Evolutionary conservation across 1,140 invertebrate species (phyloP).

Genomic region (Drosophila burlai): DNA sequence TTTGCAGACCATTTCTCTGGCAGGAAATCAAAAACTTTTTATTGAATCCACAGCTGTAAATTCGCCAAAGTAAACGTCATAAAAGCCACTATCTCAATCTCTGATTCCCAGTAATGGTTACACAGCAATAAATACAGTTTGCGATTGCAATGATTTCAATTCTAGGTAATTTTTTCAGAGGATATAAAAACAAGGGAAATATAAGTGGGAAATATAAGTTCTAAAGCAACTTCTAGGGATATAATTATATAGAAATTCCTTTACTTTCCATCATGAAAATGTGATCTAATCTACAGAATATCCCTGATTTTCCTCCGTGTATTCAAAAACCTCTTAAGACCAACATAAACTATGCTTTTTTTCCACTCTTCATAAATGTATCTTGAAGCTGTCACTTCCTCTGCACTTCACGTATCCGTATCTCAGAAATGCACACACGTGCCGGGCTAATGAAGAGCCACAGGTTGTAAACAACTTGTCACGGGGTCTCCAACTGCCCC

Average conservation of each 20-base stretch:
- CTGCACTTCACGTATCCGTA: slow-evolving; percentile 8
- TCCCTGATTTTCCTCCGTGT: neutral
- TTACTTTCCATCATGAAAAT: neutral
- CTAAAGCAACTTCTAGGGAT: neutral
- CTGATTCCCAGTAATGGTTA: neutral
- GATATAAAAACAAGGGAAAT: neutral
- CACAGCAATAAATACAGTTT: slow-evolving; percentile 3
- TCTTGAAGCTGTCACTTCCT: slow-evolving; percentile 38
- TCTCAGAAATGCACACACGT: slow-evolving; percentile 35
- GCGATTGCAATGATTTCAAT: no score
- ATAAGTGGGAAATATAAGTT: fast-evolving
- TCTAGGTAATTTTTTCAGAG: neutral
- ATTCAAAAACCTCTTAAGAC: neutral
- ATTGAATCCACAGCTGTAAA: slow-evolving; percentile 33
- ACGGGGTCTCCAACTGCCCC: slow-evolving; percentile 2
- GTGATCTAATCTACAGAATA: no score
- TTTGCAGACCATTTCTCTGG: slow-evolving; percentile 1
- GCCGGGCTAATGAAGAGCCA: slow-evolving; percentile 43
- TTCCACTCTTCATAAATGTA: slow-evolving; percentile 6
- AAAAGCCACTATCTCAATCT: neutral
- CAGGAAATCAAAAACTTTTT: slow-evolving; percentile 22
- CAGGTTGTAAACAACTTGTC: slow-evolving; percentile 52
- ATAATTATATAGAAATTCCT: neutral
- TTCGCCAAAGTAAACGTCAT: slow-evolving; percentile 24
- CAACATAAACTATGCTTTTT: slow-evolving; percentile 5